Conservation (phyloP, 2,888 invertebrate genomes). For the Antitype chi region DNA sequence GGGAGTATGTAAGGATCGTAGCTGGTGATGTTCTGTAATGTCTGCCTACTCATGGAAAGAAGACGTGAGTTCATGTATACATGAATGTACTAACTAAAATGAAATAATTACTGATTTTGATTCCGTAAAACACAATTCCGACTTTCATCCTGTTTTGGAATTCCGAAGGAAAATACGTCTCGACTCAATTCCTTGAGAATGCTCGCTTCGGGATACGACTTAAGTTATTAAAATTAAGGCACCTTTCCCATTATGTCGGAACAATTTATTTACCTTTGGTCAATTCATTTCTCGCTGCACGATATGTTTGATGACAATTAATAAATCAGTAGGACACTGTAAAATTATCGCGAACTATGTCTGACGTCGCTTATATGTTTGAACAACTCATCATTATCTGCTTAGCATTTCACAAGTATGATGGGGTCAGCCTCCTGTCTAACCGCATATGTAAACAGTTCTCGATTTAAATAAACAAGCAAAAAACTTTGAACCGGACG, state of each 20-base stretch:
- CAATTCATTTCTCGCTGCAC: not conserved
- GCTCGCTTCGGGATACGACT: not conserved
- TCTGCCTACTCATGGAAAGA: too few relatives aligned
- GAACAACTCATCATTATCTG: too few relatives aligned
- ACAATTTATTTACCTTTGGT: too few relatives aligned
- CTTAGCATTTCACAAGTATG: not conserved
- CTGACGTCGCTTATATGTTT: not conserved
- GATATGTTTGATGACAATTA: too few relatives aligned
- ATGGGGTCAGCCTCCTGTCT: not conserved
- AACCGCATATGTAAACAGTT: not conserved
- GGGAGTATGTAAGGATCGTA: too few relatives aligned
- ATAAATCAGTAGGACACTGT: not conserved
- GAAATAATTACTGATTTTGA: not conserved
- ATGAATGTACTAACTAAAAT: not conserved
- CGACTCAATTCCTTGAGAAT: not conserved
- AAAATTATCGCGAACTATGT: too few relatives aligned
- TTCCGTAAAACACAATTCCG: not conserved
- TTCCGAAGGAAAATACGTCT: not conserved
- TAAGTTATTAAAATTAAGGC: constrained; percentile 7
- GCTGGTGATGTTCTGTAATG: too few relatives aligned
- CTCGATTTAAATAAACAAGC: not conserved
- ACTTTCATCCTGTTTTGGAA: not conserved
- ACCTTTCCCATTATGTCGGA: not conserved
- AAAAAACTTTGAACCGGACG: not conserved
- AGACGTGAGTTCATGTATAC: not conserved